Evolutionary conservation across 1,140 invertebrate species (phyloP).

Genomic region (Drosophila willistoni): DNA sequence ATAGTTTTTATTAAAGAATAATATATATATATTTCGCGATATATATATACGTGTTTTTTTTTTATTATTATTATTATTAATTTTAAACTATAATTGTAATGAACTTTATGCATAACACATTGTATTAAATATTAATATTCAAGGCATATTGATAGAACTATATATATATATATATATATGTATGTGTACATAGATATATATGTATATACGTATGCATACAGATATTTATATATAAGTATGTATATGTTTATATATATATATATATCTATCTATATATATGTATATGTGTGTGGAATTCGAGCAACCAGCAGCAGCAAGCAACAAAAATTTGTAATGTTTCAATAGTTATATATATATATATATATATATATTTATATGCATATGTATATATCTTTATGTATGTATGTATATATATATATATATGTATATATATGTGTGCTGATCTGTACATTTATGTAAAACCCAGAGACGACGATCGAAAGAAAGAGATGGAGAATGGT

Average conservation of each 20-base stretch:
- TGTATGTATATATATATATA: not conserved
- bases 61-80: constrained; percentile 21
- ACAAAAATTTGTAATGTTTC: constrained; percentile 12
- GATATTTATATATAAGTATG: not conserved
- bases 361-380: not conserved
- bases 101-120: constrained; percentile 18
- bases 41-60: constrained; percentile 21
- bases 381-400: not conserved
- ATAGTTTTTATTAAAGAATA: constrained; percentile 24
- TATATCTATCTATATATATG: constrained; percentile 1
- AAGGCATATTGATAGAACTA: constrained; percentile 22
- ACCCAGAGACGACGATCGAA: not conserved
- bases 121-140: constrained; percentile 25
- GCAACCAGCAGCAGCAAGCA: constrained; percentile 3
- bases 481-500: not conserved
- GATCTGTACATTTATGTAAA: constrained; percentile 9
- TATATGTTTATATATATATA: constrained; percentile 11
- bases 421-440: not conserved
- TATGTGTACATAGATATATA: constrained; percentile 14
- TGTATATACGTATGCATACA: constrained; percentile 1
- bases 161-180: constrained; percentile 10
- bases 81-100: constrained; percentile 24
- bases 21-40: constrained; percentile 7
- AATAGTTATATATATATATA: constrained; percentile 5
- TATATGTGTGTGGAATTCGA: constrained; percentile 7